phyloP scores from a whole-genome alignment of 2,888 invertebrate species.

The Drosophila engyochracea region DNA sequence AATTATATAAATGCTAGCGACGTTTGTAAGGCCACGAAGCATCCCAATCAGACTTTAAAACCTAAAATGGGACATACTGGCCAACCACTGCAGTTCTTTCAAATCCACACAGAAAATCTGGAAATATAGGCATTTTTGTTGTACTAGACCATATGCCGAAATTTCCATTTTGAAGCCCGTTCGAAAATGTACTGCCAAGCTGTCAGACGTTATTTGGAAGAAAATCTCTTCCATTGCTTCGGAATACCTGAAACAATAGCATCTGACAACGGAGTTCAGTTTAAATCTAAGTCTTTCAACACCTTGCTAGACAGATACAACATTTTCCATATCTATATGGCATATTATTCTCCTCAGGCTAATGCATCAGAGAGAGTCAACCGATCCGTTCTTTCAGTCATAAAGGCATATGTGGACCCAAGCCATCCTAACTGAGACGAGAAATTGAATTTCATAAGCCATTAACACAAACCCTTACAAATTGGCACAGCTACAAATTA shows the following conservation, averaged over 20 bases:
- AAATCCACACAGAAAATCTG: background rate
- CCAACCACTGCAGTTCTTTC: background rate
- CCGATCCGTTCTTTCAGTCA: background rate
- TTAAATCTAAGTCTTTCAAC: background rate
- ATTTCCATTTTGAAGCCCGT: background rate
- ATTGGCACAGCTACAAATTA: background rate
- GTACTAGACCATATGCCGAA: background rate
- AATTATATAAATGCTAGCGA: background rate
- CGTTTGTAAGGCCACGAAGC: background rate
- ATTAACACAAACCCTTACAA: no score
- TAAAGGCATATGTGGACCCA: background rate
- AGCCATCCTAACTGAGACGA: background rate
- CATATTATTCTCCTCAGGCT: background rate
- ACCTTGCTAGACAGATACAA: background rate
- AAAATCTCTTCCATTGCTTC: background rate
- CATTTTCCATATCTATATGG: background rate
- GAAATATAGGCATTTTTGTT: no score
- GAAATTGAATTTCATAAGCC: background rate
- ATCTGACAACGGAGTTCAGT: background rate
- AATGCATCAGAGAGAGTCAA: background rate
- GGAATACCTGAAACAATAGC: background rate
- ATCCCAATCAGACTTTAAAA: background rate
- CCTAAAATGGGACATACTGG: background rate
- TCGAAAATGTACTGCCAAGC: background rate
- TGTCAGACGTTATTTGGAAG: background rate